phyloP scores from a whole-genome alignment of 2,797 vertebrate genomes.

The Menidia menidia region DNA sequence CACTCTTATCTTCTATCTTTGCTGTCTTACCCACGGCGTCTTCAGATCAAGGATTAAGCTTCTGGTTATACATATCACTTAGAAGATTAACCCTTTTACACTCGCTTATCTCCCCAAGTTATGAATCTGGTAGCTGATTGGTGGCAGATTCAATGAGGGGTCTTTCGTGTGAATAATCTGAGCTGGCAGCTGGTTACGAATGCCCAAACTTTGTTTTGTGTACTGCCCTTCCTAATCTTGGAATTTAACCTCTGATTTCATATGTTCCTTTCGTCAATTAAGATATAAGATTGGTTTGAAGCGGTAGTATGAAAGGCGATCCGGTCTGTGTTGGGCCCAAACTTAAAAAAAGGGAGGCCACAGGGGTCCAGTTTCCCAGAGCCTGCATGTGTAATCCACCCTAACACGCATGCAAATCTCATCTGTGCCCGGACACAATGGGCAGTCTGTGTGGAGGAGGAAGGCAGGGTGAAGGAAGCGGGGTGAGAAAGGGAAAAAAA shows the following conservation, averaged over 20 bases:
- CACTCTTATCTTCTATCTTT: conserved; percentile 64
- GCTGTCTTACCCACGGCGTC: conserved; percentile 50
- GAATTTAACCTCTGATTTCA: conserved; percentile 68
- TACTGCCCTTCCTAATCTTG: conserved; percentile 31
- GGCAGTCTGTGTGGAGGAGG: conserved; percentile 73
- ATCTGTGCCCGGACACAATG: conserved; percentile 84
- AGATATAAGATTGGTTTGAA: conserved; percentile 74
- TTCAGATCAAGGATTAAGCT: conserved; percentile 70
- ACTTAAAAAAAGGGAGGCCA: conserved; percentile 60
- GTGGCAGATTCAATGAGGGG: conserved; percentile 20
- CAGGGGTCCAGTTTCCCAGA: conserved; percentile 83
- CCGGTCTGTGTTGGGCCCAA: conserved; percentile 33
- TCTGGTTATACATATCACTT: conserved; percentile 69
- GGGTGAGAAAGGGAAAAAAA: not conserved
- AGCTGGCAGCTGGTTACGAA: conserved; percentile 36
- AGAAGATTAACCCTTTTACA: conserved; percentile 65
- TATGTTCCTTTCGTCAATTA: conserved; percentile 69
- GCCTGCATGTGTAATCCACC: conserved; percentile 83
- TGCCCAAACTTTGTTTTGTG: conserved; percentile 23
- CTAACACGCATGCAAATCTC: conserved; percentile 87
- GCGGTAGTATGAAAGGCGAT: conserved; percentile 62
- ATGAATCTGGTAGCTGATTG: conserved; percentile 48
- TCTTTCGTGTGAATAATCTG: conserved; percentile 33
- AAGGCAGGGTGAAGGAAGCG: conserved; percentile 19
- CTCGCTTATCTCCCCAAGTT: conserved; percentile 41